Evolutionary conservation across 1,140 invertebrate genomes (phyloP).

Genomic region (Drosophila repletoides): DNA sequence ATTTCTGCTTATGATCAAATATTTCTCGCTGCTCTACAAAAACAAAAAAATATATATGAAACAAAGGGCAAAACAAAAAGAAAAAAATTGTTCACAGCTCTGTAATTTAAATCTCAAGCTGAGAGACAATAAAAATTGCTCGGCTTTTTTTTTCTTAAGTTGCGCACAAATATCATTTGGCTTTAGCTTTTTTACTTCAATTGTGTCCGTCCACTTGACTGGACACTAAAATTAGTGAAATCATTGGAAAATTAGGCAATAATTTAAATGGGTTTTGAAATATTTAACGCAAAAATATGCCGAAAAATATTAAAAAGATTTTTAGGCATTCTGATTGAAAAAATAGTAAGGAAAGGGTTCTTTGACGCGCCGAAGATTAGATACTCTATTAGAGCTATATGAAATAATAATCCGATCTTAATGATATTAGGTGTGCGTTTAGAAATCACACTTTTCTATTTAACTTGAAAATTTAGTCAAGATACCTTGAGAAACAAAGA

Average conservation of each 20-base stretch:
- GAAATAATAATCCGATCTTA: too few species aligned
- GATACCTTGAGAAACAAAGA: too few species aligned
- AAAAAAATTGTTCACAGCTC: conserved; percentile 47
- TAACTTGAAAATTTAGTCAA: too few species aligned
- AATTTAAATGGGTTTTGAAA: background rate
- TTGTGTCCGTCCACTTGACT: conserved; percentile 12
- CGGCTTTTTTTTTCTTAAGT: conserved; percentile 1
- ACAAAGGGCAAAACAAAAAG: conserved; percentile 28
- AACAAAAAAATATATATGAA: conserved; percentile 14
- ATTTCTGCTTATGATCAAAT: conserved; percentile 75
- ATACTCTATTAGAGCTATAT: too few species aligned
- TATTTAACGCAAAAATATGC: too few species aligned
- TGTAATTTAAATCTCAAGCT: conserved; percentile 54
- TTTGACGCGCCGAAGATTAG: too few species aligned
- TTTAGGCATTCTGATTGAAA: too few species aligned
- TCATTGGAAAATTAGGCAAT: background rate
- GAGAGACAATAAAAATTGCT: background rate
- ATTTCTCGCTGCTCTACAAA: conserved; percentile 22
- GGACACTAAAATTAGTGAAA: conserved; percentile 19
- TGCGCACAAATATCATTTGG: conserved; percentile 11
- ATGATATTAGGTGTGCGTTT: too few species aligned
- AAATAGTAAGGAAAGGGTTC: too few species aligned
- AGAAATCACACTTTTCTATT: too few species aligned
- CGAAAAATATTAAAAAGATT: too few species aligned
- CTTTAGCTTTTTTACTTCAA: background rate